Percentiles rank a stretch among this genome's conserved stretches.
Conservation (phyloP, 2,797 vertebrate species). For the Acanthis flammea region DNA sequence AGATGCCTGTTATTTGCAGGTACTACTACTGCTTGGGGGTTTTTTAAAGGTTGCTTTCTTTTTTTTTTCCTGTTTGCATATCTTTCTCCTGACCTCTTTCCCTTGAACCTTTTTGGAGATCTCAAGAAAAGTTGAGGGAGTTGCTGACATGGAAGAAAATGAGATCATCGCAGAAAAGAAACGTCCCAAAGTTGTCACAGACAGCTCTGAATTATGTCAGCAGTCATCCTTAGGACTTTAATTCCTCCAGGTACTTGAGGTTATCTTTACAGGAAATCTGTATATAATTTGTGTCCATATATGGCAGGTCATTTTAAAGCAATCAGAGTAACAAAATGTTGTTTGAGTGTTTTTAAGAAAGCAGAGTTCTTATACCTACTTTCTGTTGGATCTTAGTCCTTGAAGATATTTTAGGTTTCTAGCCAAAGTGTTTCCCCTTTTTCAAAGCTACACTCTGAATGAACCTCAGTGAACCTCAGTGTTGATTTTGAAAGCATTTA, state of each 20-base stretch:
- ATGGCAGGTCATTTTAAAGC: neutral
- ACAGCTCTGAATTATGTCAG: neutral
- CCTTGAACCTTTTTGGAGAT: neutral
- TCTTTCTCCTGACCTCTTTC: neutral
- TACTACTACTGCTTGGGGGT: neutral
- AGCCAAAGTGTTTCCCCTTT: neutral
- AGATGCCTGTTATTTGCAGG: neutral
- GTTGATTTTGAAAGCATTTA: conserved; percentile 20
- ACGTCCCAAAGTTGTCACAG: neutral
- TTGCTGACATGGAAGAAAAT: neutral
- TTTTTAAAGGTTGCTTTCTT: neutral
- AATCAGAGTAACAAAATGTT: neutral
- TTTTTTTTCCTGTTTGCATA: neutral
- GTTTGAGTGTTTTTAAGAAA: neutral
- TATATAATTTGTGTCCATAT: neutral
- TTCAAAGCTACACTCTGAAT: neutral
- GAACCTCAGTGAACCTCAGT: neutral
- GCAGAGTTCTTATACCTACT: neutral
- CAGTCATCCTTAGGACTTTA: neutral
- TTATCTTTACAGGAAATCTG: neutral
- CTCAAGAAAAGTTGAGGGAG: neutral
- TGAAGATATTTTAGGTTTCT: conserved; percentile 28
- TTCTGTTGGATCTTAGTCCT: neutral
- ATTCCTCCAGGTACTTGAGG: neutral
- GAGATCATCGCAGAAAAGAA: neutral